These are phyloP conservation scores for Condylostylus longicornis DNA, from an alignment of 1,140 invertebrate genomes.

Conservation along the genomic window DNA sequence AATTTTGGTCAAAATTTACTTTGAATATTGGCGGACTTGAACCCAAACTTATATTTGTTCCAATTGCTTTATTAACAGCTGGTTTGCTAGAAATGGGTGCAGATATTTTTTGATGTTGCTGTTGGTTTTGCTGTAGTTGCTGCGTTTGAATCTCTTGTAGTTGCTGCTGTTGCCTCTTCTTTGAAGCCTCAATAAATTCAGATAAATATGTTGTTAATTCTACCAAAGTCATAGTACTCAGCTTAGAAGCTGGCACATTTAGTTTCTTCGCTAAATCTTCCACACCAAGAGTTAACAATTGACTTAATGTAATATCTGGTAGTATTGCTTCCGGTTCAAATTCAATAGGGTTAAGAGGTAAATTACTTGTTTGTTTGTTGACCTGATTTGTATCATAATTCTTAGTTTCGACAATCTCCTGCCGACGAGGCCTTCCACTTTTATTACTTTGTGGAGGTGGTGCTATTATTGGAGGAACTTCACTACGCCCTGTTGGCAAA, in stretches of 20 bases:
- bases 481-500: slow-evolving; percentile 27
- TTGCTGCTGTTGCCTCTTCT: slow-evolving; percentile 23
- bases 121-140: slow-evolving; percentile 10
- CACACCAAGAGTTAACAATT: slow-evolving; percentile 63
- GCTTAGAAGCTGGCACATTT: slow-evolving; percentile 53
- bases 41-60: too few species aligned
- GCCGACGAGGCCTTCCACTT: slow-evolving; percentile 15
- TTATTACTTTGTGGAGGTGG: slow-evolving; percentile 19
- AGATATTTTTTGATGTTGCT: not conserved
- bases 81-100: too few species aligned
- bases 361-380: slow-evolving; percentile 21
- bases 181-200: slow-evolving; percentile 41
- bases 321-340: slow-evolving; percentile 27
- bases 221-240: slow-evolving; percentile 71
- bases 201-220: slow-evolving; percentile 66
- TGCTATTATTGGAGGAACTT: slow-evolving; percentile 20
- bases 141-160: slow-evolving; percentile 7
- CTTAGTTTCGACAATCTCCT: slow-evolving; percentile 27
- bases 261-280: slow-evolving; percentile 59
- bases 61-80: too few species aligned
- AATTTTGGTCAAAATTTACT: slow-evolving; percentile 38
- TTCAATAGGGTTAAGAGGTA: slow-evolving; percentile 35
- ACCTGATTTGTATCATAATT: slow-evolving; percentile 24
- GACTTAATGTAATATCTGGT: slow-evolving; percentile 61
- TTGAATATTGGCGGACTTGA: slow-evolving; percentile 33